Base-by-base conservation (phyloP, 2,888 invertebrate species). In the Synergus gifuensis region DNA sequence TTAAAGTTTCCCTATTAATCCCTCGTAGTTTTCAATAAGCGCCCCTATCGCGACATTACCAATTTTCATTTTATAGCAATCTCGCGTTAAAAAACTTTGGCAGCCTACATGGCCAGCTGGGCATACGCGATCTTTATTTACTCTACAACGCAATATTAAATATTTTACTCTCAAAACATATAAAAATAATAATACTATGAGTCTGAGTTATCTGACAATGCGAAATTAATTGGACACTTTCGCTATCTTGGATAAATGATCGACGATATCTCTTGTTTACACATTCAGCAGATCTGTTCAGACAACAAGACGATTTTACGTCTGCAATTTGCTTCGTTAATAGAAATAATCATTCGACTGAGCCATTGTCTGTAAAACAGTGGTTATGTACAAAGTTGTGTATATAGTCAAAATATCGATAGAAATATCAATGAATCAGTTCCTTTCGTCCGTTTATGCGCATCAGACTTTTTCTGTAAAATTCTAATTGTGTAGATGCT, bases 101-200 rank as follows among this genome's bases (percentile, higher is more conserved):
- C 82, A 82, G 63, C 81, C 58, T 58, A 78, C 77, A 66, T 14
- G 76, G 64, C 18, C 67, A 80, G 46, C 76, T 81, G 67, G 40
- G 64, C 64, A 64, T 40, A 5, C 40, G 64, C 40, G 64, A 64
- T 36, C 36, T 64, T 58, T 73, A 46, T 66, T 79, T 58, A 60
- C 77, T 82, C 54, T 76, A 76, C 76, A 83, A 83, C 82, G 82
- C 81, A 78, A 76, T 54, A 81, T 86, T 84, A 81, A 86, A 86
- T 85, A 84, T 81, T 83, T 85, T 83, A 83, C 80, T 85, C 82
- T 84, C 79, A 83, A 83, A 84, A 88, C 84, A 85, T 89, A 87
- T 88, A 64, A 89, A 89, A 89, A 87, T 89, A 89, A 89, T 88
- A 89, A 89, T 89, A 89, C 89, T 89, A 88, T 87, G 82, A 85